Evolutionary conservation across 2,113 vertebrate species (phyloP).

Genomic region (Plectropomus leopardus): DNA sequence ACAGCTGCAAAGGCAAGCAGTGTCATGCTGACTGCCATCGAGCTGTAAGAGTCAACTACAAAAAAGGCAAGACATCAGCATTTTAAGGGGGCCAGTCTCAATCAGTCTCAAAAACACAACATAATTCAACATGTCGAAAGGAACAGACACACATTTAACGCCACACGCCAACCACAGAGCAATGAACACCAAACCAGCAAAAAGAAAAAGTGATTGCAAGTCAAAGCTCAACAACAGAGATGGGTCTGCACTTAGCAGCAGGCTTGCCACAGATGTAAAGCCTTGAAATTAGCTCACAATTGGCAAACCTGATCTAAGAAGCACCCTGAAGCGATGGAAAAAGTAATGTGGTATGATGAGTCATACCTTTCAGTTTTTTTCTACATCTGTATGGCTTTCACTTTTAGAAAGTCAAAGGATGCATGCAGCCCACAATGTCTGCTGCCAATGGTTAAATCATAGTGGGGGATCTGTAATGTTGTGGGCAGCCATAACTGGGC

Average conservation of each 20-base stretch:
- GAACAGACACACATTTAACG: neutral
- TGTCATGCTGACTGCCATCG: neutral
- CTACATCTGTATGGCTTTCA: neutral
- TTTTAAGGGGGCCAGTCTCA: neutral
- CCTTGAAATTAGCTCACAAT: neutral
- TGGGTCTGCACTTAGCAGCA: neutral
- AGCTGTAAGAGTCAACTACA: neutral
- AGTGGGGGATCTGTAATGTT: neutral
- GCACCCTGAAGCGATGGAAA: neutral
- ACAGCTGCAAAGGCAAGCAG: neutral
- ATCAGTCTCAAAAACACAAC: neutral
- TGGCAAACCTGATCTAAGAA: neutral
- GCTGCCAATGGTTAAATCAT: neutral
- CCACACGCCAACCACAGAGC: neutral
- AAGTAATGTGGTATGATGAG: neutral
- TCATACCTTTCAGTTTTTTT: neutral
- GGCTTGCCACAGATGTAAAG: neutral
- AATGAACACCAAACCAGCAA: neutral
- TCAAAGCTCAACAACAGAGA: neutral
- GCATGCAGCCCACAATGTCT: neutral
- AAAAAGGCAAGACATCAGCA: neutral
- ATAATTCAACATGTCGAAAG: neutral
- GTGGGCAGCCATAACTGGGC: neutral
- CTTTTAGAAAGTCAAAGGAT: slow-evolving; percentile 5
- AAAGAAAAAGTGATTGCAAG: neutral